phyloP scores from a whole-genome alignment of 30 jellyfish, hydroid and myxozoan genomes.

The Turritopsis dohrnii region DNA sequence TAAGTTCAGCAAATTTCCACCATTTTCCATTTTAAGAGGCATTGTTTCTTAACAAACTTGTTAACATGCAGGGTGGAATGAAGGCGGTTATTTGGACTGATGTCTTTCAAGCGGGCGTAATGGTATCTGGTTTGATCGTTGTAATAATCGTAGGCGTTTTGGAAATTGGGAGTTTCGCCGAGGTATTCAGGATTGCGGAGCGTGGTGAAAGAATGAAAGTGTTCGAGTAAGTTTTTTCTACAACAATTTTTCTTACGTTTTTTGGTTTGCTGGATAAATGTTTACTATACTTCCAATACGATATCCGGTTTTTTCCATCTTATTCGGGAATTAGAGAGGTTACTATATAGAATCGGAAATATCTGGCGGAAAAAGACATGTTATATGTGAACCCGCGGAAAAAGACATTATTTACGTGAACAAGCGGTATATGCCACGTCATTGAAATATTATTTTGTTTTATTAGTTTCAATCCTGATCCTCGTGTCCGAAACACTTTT shows the following conservation, averaged over 20 bases:
- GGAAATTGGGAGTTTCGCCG: conserved; percentile 61
- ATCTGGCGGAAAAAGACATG: no score
- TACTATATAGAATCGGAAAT: no score
- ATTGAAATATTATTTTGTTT: background rate
- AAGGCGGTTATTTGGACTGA: conserved; percentile 99
- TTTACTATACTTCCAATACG: background rate
- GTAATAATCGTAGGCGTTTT: conserved; percentile 77
- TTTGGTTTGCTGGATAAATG: no score
- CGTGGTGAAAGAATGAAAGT: conserved; percentile 69
- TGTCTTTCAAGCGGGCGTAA: conserved; percentile 94
- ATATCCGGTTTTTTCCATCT: background rate
- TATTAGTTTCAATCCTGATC: conserved; percentile 91
- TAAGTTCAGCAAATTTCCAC: conserved; percentile 17
- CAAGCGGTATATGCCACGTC: background rate
- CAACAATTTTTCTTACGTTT: no score
- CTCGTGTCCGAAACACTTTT: conserved; percentile 87
- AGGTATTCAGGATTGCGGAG: conserved; percentile 49
- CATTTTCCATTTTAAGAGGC: no score
- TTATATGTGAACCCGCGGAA: no score
- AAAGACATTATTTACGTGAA: no score
- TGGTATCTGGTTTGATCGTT: conserved; percentile 84
- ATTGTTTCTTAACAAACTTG: no score
- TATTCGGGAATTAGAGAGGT: no score
- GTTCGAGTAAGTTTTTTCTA: conserved; percentile 87
- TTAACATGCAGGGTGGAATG: conserved; percentile 79